Percentiles rank a stretch among this genome's conserved stretches.
Conservation (phyloP, 2,113 vertebrate genomes). For the Dipodomys spectabilis region DNA sequence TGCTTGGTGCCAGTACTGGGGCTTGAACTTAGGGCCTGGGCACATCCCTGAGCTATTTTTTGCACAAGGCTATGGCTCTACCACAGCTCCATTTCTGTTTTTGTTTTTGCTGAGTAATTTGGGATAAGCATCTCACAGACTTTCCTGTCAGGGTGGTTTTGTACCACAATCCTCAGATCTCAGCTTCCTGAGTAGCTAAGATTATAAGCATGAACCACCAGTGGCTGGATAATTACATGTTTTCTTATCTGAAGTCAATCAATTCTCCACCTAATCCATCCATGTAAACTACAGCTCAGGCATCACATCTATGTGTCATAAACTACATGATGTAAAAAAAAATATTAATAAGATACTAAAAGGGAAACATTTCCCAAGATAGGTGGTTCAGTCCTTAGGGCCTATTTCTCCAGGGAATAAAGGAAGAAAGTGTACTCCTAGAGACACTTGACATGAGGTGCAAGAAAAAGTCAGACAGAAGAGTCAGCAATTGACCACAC, state of each 20-base stretch:
- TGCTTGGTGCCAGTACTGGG: too few species aligned
- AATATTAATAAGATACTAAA: slow-evolving; percentile 8
- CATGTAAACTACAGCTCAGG: background rate
- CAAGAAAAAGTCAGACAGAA: slow-evolving; percentile 10
- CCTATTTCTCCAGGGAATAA: background rate
- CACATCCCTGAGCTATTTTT: too few species aligned
- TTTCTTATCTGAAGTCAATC: background rate
- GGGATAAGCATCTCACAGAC: too few species aligned
- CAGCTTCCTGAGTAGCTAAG: too few species aligned
- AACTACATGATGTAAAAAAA: background rate
- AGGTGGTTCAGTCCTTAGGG: background rate
- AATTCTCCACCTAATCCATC: slow-evolving; percentile 6
- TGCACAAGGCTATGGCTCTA: too few species aligned
- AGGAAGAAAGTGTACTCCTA: background rate
- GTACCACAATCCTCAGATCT: too few species aligned
- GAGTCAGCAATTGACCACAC: background rate
- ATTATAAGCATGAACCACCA: too few species aligned
- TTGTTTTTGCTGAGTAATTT: too few species aligned
- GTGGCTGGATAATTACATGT: background rate
- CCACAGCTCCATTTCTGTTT: too few species aligned
- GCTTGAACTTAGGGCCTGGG: too few species aligned
- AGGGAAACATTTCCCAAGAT: background rate
- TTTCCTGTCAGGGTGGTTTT: too few species aligned
- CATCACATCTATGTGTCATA: background rate
- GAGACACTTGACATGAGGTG: slow-evolving; percentile 15